These are phyloP conservation scores for Aethes cnicana DNA, from an alignment of 2,888 invertebrate species.

Conservation along the genomic window DNA sequence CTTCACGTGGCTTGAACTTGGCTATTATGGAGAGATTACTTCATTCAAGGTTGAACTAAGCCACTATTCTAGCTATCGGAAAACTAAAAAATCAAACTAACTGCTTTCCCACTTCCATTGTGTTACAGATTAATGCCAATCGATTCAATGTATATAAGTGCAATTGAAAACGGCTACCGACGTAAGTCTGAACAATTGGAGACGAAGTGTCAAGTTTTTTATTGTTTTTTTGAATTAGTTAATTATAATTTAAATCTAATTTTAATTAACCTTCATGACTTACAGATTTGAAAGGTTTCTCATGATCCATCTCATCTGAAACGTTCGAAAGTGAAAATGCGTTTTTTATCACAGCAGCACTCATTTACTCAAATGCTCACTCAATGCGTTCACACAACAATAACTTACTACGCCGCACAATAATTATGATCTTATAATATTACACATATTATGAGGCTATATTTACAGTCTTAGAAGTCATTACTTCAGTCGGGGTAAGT, in stretches of 20 bases:
- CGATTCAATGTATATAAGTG: too few relatives aligned
- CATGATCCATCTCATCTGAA: too few relatives aligned
- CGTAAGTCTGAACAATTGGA: too few relatives aligned
- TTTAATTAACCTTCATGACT: too few relatives aligned
- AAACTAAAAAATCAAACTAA: not conserved
- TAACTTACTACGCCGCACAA: slow-evolving; percentile 45
- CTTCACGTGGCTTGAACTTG: slow-evolving; percentile 2
- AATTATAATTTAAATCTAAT: too few relatives aligned
- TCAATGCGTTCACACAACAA: slow-evolving; percentile 48
- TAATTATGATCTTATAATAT: slow-evolving; percentile 5
- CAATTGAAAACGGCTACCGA: too few relatives aligned
- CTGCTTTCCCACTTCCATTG: too few relatives aligned
- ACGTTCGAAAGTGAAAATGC: slow-evolving; percentile 42
- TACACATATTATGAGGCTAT: slow-evolving; percentile 4
- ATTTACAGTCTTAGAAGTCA: slow-evolving; percentile 11
- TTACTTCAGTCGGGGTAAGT: too few relatives aligned
- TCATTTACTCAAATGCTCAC: slow-evolving; percentile 60
- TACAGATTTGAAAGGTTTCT: too few relatives aligned
- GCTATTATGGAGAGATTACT: slow-evolving; percentile 26
- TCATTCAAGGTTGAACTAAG: not conserved
- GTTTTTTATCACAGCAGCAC: slow-evolving; percentile 69
- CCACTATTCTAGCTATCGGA: not conserved
- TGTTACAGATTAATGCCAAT: too few relatives aligned
- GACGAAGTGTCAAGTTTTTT: too few relatives aligned
- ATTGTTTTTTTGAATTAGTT: too few relatives aligned